Conservation (phyloP, 1,140 invertebrate genomes). For the Sycophila sp. region DNA sequence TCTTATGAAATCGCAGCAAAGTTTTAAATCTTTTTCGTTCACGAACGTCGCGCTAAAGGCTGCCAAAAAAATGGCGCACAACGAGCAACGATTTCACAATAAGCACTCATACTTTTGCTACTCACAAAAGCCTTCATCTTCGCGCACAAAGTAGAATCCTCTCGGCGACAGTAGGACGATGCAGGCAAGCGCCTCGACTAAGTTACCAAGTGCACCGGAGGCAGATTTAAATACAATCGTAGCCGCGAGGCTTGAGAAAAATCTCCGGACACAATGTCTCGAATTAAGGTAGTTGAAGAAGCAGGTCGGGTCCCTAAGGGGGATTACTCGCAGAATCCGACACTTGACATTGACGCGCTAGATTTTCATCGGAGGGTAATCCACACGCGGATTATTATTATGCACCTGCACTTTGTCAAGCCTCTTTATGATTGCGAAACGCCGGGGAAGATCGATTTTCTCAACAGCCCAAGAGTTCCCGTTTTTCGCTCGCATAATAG, state of each 20-base stretch:
- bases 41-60: too few species aligned
- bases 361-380: slow-evolving; percentile 26
- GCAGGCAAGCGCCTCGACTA: neutral
- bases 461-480: neutral
- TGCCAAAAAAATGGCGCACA: too few species aligned
- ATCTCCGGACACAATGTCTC: neutral
- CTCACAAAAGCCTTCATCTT: slow-evolving; percentile 20
- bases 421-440: slow-evolving; percentile 26
- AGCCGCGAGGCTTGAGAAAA: neutral
- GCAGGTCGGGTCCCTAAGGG: neutral
- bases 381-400: slow-evolving; percentile 19
- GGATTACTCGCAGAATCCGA: slow-evolving; percentile 38
- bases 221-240: slow-evolving; percentile 24
- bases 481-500: neutral
- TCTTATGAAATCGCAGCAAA: too few species aligned
- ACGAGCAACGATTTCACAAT: too few species aligned
- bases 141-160: neutral
- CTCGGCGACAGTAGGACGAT: neutral
- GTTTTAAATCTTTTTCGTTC: too few species aligned
- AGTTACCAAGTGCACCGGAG: neutral
- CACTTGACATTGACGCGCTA: slow-evolving; percentile 47
- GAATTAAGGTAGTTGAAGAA: neutral
- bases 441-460: slow-evolving; percentile 8
- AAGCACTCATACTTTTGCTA: neutral
- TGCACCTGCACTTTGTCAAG: slow-evolving; percentile 5